These are phyloP conservation scores for Lasiurus borealis DNA, from an alignment of 2,113 vertebrate genomes.

Conservation along the genomic window DNA sequence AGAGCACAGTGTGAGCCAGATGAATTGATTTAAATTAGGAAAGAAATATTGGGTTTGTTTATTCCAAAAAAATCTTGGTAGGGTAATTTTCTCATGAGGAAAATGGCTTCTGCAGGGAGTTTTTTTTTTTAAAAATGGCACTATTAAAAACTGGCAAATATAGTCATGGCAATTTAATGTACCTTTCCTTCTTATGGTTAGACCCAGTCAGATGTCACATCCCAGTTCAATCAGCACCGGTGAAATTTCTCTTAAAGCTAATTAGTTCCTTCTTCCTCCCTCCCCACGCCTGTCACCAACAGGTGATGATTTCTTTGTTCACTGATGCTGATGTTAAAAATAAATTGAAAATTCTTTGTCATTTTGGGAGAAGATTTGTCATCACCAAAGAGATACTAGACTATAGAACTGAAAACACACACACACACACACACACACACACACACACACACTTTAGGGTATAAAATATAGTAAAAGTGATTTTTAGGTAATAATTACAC, in stretches of 20 bases:
- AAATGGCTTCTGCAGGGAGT: constrained; percentile 53
- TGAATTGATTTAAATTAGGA: constrained; percentile 27
- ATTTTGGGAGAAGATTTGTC: constrained; percentile 47
- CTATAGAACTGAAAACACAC: neutral
- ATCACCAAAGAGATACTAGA: constrained; percentile 18
- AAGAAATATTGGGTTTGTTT: constrained; percentile 52
- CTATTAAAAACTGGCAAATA: constrained; percentile 67
- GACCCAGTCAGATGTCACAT: constrained; percentile 31
- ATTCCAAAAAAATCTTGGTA: constrained; percentile 54
- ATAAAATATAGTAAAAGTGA: neutral
- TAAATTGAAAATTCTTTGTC: constrained; percentile 68
- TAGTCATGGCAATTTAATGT: constrained; percentile 36
- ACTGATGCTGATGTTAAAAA: constrained; percentile 62
- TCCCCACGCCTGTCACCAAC: neutral
- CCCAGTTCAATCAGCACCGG: neutral
- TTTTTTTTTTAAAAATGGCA: constrained; percentile 60
- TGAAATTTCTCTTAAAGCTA: neutral
- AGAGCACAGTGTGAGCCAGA: neutral
- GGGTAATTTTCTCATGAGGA: constrained; percentile 57
- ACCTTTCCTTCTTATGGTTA: constrained; percentile 29
- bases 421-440: too few relatives aligned
- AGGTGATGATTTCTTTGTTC: constrained; percentile 58
- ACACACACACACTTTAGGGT: neutral
- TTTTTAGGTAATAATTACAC: neutral
- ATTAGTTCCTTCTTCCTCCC: neutral